Evolutionary conservation across 2,113 vertebrate genomes (phyloP).

Genomic region (Calidris pugnax): DNA sequence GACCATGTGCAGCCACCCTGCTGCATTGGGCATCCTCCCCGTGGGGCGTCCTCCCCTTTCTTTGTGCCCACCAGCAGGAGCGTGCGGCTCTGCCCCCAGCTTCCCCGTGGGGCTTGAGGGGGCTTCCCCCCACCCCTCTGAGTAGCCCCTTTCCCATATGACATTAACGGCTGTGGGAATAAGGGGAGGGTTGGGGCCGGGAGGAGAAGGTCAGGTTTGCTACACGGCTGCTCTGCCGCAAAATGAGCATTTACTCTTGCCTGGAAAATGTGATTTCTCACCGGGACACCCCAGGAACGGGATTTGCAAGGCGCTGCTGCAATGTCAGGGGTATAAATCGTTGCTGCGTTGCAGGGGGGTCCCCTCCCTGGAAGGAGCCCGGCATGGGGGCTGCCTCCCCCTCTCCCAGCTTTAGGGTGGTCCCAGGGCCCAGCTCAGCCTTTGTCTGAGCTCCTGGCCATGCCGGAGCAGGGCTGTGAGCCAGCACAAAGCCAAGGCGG

Average conservation of each 20-base stretch:
- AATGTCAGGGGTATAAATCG: background rate
- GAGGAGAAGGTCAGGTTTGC: background rate
- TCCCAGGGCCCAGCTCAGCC: background rate
- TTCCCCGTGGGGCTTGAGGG: background rate
- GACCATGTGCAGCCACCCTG: background rate
- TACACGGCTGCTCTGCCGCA: background rate
- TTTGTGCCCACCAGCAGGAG: background rate
- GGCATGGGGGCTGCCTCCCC: background rate
- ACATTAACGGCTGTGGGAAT: background rate
- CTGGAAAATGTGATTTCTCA: background rate
- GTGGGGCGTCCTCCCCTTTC: background rate
- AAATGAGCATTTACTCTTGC: background rate
- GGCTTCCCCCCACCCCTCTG: background rate
- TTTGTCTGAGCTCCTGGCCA: slow-evolving; percentile 6
- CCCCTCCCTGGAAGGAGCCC: background rate
- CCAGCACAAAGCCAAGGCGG: background rate
- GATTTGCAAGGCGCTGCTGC: slow-evolving; percentile 30
- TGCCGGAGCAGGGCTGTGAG: background rate
- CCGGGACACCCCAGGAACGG: background rate
- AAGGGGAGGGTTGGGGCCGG: rapidly evolving
- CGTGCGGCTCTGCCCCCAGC: background rate
- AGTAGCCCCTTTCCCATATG: background rate
- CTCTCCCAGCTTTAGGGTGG: background rate
- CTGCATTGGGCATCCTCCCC: slow-evolving; percentile 5
- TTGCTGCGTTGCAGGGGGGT: background rate